Evolutionary conservation across 2,888 invertebrate genomes (phyloP).

Genomic region (Polyommatus iphigenia): DNA sequence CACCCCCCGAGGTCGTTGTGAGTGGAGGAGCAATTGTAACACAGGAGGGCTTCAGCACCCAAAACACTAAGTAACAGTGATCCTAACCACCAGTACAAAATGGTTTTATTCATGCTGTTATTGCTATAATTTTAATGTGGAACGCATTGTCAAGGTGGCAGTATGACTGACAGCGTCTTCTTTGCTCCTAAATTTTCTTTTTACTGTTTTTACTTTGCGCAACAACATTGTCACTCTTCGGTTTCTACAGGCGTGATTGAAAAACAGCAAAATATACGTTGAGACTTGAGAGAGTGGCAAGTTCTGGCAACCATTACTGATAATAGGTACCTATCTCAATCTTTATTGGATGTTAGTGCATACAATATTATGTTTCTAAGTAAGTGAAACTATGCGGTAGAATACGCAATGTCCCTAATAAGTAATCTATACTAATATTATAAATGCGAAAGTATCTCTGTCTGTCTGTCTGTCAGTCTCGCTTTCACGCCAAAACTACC

Average conservation of each 20-base stretch:
- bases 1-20: slow-evolving; percentile 54
- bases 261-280: no score
- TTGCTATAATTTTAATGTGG: not conserved
- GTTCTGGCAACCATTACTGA: no score
- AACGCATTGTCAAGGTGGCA: not conserved
- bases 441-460: no score
- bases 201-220: not conserved
- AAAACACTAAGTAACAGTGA: not conserved
- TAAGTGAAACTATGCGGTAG: no score
- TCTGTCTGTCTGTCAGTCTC: no score
- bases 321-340: no score
- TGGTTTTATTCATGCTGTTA: not conserved
- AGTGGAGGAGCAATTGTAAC: slow-evolving; percentile 66
- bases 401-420: no score
- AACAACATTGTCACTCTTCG: not conserved
- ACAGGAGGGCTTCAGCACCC: slow-evolving; percentile 46
- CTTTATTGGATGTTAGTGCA: no score
- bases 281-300: no score
- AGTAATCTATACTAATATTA: no score
- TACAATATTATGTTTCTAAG: no score
- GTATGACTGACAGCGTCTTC: not conserved
- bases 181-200: slow-evolving; percentile 5
- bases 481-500: no score
- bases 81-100: not conserved
- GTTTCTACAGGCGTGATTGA: not conserved